Percentiles rank a stretch among this genome's conserved stretches.
These are phyloP conservation scores for Oryzias curvinotus DNA, from an alignment of 2,113 vertebrate genomes.

Conservation along the genomic window DNA sequence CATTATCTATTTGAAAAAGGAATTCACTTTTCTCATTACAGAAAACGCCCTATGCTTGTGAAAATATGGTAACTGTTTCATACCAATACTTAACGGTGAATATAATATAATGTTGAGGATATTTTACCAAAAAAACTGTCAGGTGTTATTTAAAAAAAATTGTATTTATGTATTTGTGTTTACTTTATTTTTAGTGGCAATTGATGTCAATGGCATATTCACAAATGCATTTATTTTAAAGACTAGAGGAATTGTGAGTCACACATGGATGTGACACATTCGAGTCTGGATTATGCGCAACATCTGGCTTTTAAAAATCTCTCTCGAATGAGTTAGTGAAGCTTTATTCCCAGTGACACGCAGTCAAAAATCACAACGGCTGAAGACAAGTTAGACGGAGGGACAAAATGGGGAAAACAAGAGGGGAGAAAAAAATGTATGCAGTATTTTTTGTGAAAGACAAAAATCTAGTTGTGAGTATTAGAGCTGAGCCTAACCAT, in stretches of 20 bases:
- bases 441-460: neutral
- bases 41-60: too few species aligned
- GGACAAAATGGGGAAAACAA: neutral
- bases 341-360: constrained; percentile 1
- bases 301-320: constrained; percentile 3
- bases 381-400: neutral
- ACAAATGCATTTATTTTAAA: constrained; percentile 5
- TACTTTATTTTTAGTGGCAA: too few species aligned
- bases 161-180: too few species aligned
- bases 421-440: neutral
- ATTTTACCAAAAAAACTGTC: too few species aligned
- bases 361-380: constrained; percentile 5
- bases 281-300: neutral
- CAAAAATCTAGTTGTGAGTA: neutral
- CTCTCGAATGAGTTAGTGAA: constrained; percentile 8
- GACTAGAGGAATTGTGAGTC: neutral
- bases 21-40: too few species aligned
- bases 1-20: too few species aligned
- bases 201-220: neutral
- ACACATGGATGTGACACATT: neutral
- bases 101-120: too few species aligned
- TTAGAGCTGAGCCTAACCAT: constrained; percentile 35
- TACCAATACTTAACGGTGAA: too few species aligned
- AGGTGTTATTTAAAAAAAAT: too few species aligned
- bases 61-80: too few species aligned